Base-by-base conservation (phyloP, 2,797 vertebrate species). In the Esox masquinongy region DNA sequence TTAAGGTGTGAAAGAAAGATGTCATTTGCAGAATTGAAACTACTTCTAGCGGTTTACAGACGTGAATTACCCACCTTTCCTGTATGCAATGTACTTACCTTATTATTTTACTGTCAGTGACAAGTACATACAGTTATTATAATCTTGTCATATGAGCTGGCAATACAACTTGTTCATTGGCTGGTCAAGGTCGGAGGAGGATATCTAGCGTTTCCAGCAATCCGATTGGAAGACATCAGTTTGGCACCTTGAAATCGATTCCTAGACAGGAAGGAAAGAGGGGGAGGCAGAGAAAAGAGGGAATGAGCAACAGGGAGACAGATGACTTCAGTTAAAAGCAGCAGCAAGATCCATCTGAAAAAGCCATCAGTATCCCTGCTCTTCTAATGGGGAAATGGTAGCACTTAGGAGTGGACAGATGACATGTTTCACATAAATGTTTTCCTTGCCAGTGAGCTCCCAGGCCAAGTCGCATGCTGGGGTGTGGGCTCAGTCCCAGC, bases 341-440 rank as follows among this genome's bases (percentile, higher is more conserved):
- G 82, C 83, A 77, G 77, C 78, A 22, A 0, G 73, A 69, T 56
- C 73, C 89, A 85, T 91, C 87, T 92, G 91, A 79, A 73, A 90
- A 92, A 90, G 76, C 73, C 83, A 92, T 93, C 90, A 91, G 87
- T 63, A 68, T 74, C 2, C 17, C 79, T 77, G 77, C 39, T 69
- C 72, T 88, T 74, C 68, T 83, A 76, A 81, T 77, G 68, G 56
- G 70, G 78, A 83, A 88, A 84, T 76, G 80, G 81, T 83, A 79
- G 81, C 36, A 66, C 84, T 81, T 73, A 85, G 77, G 80, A 49
- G 74, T 72, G 78, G 82, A 83, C 80, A 82, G 80, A 89, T 81
- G 87, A 91, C 86, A 88, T 85, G 80, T 86, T 87, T 88, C 79
- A 82, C 80, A 80, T 84, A 83, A 76, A 82, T 80, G 74, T 81